Conservation (phyloP, 2,888 invertebrate species). For the Lepidocyrtinus sp. region DNA sequence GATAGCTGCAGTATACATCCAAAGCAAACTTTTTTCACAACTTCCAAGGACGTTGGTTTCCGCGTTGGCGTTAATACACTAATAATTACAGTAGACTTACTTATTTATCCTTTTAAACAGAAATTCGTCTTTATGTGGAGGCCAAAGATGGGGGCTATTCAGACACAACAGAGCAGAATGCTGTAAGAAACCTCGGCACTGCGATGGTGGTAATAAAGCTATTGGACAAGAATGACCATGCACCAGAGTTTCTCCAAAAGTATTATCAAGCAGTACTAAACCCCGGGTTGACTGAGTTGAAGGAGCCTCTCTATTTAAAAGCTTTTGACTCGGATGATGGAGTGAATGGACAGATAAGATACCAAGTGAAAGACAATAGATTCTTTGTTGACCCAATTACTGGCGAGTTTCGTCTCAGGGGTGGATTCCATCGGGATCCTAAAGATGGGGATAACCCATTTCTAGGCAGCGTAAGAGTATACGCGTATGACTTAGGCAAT, state of each 20-base stretch:
- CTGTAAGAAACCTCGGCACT: slow-evolving; percentile 72
- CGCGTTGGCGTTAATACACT: too few species aligned
- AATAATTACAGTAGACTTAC: too few species aligned
- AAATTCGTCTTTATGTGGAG: slow-evolving; percentile 85
- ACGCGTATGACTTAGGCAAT: slow-evolving; percentile 75
- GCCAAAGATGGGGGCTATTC: slow-evolving; percentile 90
- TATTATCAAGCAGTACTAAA: slow-evolving; percentile 87
- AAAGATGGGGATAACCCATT: slow-evolving; percentile 65
- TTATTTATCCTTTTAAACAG: too few species aligned
- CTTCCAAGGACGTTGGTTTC: too few species aligned
- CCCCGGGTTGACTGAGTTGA: slow-evolving; percentile 82
- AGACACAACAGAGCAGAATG: slow-evolving; percentile 73
- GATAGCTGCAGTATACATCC: too few species aligned
- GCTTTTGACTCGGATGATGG: slow-evolving; percentile 70
- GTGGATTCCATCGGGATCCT: slow-evolving; percentile 55
- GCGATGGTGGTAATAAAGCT: slow-evolving; percentile 81
- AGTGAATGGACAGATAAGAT: slow-evolving; percentile 62
- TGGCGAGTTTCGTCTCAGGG: slow-evolving; percentile 64
- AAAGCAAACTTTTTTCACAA: too few species aligned
- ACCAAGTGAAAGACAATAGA: slow-evolving; percentile 61
- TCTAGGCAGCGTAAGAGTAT: slow-evolving; percentile 63
- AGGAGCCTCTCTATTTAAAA: slow-evolving; percentile 83
- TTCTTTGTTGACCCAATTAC: slow-evolving; percentile 66
- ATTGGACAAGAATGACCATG: slow-evolving; percentile 87
- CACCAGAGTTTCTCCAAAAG: slow-evolving; percentile 85